Base-by-base conservation (phyloP, 2,113 vertebrate species). In the Xiphophorus hellerii region DNA sequence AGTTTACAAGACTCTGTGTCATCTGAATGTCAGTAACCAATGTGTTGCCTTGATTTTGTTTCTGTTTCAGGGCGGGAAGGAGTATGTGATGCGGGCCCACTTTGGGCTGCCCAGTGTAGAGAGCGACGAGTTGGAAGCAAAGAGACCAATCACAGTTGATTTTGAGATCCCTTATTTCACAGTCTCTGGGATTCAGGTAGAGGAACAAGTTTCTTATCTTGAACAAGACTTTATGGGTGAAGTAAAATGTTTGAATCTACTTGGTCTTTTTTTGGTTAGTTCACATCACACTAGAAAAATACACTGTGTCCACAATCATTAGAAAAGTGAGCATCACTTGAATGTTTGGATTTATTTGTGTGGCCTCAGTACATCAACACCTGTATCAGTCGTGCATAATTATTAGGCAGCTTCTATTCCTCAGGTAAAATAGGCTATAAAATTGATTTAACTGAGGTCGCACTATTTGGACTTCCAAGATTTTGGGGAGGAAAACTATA, bases 101-200 rank as follows among this genome's bases (percentile, higher is more conserved):
- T 95, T 96, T 76, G 94, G 92, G 17, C 89, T 96, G 0, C 95
- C 95, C 64, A 96, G 95, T 25, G 95, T 96, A 87, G 95, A 95
- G 66, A 88, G 90, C 20, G 91, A 92, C 14, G 93, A 94, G 74
- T 48, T 92, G 77, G 95, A 96, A 13, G 92, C 28, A 1, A 95
- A 93, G 88, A 84, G 90, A 71, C 95, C 95, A 7, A 93, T 96
- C 90, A 95, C 94, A 8, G 94, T 96, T 66, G 93, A 93, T 82
- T 96, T 96, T 90, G 95, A 96, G 88, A 96, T 96, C 64, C 95
- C 95, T 14, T 96, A 96, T 84, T 96, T 95, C 87, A 96, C 95
- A 17, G 94, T 95, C 62, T 95, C 95, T 30, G 95, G 95, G 51
- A 95, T 96, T 77, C 95, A 96, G 94, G 95, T 95, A 65, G 39